Evolutionary conservation across 1,140 invertebrate species (phyloP), one percentile per base, ranked within the genome.

Genomic region (Sipha flava): DNA sequence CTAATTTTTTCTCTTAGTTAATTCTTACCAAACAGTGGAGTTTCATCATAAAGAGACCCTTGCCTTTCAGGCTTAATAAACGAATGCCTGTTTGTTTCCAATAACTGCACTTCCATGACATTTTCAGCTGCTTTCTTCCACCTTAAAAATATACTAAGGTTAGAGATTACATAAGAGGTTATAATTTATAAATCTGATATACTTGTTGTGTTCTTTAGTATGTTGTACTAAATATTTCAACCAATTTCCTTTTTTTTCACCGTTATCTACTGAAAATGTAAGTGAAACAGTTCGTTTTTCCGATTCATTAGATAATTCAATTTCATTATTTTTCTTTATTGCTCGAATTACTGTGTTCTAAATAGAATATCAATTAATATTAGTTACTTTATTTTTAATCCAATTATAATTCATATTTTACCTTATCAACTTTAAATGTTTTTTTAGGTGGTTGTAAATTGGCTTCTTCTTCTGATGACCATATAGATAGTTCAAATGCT

Each of bases 121-220:
- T 86, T 86, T 83, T 90, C 89, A 59, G 88, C 89, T 0, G 90
- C 89, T 79, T 88, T 88, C 82, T 89, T 89, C 91, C 91, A 92
- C 49, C 87, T 86, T 12, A 83, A 82, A 81, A 23, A 66, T 23
- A 52, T 40, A 81, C n/a, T 23, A 3, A 14, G n/a, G 23, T 43
- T 43, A 16, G 26, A 18, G 18, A 49, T 18, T 14, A 14, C n/a
- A n/a, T 2, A 4, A n/a, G 2, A n/a, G 47, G 5, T 23, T 7
- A 52, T 0, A 3, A 5, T 5, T 45, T 26, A 80, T 29, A 81
- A 57, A 73, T 4, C 80, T n/a, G 6, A 57, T 66, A 40, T 83
- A 85, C 82, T 84, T 84, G 40, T 83, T 68, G 80, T 89, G 87
- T 82, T 90, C 89, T 52, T 87, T 85, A 1, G 86, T 83, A 68